Percentiles rank a stretch among this genome's conserved stretches.
phyloP scores from a whole-genome alignment of 2,113 vertebrate species.

The Crotalus tigris region DNA sequence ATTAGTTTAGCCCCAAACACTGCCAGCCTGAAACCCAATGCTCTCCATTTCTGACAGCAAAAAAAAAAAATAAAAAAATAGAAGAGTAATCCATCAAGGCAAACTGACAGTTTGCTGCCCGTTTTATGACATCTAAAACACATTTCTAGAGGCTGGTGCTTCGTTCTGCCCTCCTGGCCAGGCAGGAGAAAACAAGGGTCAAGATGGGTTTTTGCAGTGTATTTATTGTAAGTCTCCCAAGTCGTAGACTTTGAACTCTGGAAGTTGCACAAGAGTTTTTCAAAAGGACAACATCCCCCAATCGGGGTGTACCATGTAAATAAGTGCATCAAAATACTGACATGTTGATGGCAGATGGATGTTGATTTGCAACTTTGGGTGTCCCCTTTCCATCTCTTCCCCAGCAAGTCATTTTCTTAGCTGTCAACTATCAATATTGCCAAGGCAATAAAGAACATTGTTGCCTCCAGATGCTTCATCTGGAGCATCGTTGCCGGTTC shows the following conservation, averaged over 20 bases:
- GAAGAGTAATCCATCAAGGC: too few species aligned
- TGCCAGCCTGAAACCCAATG: too few species aligned
- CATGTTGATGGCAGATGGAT: constrained; percentile 22
- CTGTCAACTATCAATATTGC: constrained; percentile 26
- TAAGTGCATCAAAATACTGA: background rate
- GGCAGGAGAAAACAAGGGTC: background rate
- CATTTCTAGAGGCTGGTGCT: too few species aligned
- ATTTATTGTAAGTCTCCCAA: background rate
- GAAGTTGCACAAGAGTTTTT: background rate
- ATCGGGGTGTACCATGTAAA: background rate
- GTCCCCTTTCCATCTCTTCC: background rate
- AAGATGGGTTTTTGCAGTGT: background rate
- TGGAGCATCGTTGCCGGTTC: constrained; percentile 38
- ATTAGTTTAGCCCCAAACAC: too few species aligned
- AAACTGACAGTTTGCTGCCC: too few species aligned
- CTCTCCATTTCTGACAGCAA: too few species aligned
- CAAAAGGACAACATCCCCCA: background rate
- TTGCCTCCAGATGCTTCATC: constrained; percentile 36
- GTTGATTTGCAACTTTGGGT: constrained; percentile 32
- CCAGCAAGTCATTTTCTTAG: constrained; percentile 28
- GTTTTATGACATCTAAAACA: too few species aligned
- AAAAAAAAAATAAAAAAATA: too few species aligned
- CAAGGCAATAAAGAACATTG: constrained; percentile 9
- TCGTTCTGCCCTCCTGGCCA: too few species aligned
- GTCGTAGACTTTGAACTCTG: background rate